A percentile compares a stretch with the other conserved stretches of the same genome.
Conservation (phyloP, 2,797 vertebrate genomes). For the Acanthopagrus latus region DNA sequence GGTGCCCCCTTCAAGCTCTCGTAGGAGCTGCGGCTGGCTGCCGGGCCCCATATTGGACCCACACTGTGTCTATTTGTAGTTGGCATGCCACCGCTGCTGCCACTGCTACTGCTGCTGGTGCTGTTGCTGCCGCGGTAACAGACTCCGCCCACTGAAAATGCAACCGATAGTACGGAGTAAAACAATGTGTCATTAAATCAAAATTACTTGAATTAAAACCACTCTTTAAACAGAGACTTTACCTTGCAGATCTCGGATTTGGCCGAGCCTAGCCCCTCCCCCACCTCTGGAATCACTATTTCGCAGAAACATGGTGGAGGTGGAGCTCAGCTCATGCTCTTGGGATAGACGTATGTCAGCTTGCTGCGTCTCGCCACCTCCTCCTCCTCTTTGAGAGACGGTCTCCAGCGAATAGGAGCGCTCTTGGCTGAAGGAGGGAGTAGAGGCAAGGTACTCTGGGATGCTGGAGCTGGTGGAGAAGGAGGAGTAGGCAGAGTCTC, state of each 20-base stretch:
- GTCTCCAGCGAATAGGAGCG: slow-evolving; percentile 88
- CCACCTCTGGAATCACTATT: slow-evolving; percentile 48
- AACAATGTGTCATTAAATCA: background rate
- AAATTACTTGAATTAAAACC: background rate
- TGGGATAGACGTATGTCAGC: slow-evolving; percentile 89
- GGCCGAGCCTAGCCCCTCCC: background rate
- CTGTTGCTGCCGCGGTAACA: slow-evolving; percentile 75
- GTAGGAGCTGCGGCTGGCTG: slow-evolving; percentile 77
- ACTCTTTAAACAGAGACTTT: background rate
- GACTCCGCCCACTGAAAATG: slow-evolving; percentile 55
- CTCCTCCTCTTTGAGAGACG: slow-evolving; percentile 78
- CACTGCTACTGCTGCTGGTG: slow-evolving; percentile 61
- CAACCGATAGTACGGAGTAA: background rate
- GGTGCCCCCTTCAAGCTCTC: slow-evolving; percentile 88
- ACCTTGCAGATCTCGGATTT: slow-evolving; percentile 62
- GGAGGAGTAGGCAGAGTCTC: slow-evolving; percentile 96
- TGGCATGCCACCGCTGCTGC: slow-evolving; percentile 56
- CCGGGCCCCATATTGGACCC: slow-evolving; percentile 80
- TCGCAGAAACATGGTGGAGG: slow-evolving; percentile 46
- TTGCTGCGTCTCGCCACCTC: slow-evolving; percentile 88
- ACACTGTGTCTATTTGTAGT: slow-evolving; percentile 80
- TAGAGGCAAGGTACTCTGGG: slow-evolving; percentile 90
- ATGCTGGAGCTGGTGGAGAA: slow-evolving; percentile 96
- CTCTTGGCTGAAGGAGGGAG: slow-evolving; percentile 84
- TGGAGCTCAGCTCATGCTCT: slow-evolving; percentile 90